A percentile compares a stretch with the other conserved stretches of the same genome.
These are phyloP conservation scores for Typhlichthys eigenmanni DNA, from an alignment of 2,797 vertebrate species.

Conservation along the genomic window DNA sequence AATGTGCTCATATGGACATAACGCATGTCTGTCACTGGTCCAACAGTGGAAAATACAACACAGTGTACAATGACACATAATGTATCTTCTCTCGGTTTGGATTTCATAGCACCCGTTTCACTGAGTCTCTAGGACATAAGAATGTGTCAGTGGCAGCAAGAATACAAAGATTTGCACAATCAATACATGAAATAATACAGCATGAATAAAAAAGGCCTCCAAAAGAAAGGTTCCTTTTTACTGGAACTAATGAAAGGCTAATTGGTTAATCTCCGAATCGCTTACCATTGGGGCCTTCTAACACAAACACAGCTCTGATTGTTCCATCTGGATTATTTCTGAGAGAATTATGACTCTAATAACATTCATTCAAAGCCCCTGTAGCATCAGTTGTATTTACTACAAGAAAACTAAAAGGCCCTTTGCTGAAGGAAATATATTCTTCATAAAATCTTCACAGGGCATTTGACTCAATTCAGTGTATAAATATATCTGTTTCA, in stretches of 20 bases:
- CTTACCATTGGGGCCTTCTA: conserved; percentile 24
- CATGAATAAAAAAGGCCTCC: conserved; percentile 23
- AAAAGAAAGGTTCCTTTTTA: conserved; percentile 14
- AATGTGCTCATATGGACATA: no score
- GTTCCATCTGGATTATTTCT: conserved; percentile 51
- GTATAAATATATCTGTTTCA: conserved; percentile 82
- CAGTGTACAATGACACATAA: no score
- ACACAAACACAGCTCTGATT: conserved; percentile 43
- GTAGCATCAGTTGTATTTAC: conserved; percentile 74
- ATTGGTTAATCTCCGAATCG: conserved; percentile 40
- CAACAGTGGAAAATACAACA: no score
- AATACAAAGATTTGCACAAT: conserved; percentile 25
- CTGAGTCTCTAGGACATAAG: background rate
- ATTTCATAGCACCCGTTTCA: background rate
- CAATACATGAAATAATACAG: conserved; percentile 10
- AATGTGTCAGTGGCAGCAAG: background rate
- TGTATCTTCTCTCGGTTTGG: background rate
- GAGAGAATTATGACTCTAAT: conserved; percentile 66
- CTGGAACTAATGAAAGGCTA: conserved; percentile 30
- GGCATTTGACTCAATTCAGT: conserved; percentile 73
- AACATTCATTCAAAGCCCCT: conserved; percentile 65
- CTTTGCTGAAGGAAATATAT: conserved; percentile 66
- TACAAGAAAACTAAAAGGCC: conserved; percentile 57
- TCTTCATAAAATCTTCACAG: conserved; percentile 66
- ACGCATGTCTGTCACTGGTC: no score